These are phyloP conservation scores for Drosophila nr. fundita DNA, from an alignment of 2,888 invertebrate species.

Conservation along the genomic window DNA sequence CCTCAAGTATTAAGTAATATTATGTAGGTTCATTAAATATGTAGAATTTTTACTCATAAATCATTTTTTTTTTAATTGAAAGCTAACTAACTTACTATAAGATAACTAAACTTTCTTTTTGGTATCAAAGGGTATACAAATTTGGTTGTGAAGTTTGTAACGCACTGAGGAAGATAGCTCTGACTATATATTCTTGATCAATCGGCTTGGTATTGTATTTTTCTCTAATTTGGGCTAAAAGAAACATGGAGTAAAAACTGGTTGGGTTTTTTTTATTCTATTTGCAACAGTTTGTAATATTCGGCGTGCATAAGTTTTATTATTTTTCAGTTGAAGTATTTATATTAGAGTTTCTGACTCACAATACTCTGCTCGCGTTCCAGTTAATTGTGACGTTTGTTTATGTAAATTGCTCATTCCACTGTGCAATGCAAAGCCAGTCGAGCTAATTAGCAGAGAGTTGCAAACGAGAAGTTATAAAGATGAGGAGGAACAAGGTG, in stretches of 20 bases:
- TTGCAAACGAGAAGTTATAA: constrained; percentile 38
- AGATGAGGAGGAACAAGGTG: not conserved
- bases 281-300: not conserved
- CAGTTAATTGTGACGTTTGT: not conserved
- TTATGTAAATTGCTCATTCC: not conserved
- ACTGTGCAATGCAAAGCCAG: constrained; percentile 48
- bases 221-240: not conserved
- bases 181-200: not conserved
- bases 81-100: not conserved
- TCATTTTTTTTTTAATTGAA: not conserved
- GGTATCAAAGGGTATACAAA: not conserved
- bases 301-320: too few relatives aligned
- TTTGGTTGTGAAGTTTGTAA: not conserved
- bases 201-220: not conserved
- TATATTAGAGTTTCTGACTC: not conserved
- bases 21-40: not conserved
- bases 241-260: not conserved
- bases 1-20: not conserved
- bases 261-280: rapidly evolving
- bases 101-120: not conserved
- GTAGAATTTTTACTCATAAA: not conserved
- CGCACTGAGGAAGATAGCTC: not conserved
- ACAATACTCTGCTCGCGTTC: not conserved
- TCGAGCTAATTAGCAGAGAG: constrained; percentile 45
- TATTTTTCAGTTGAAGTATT: not conserved